Evolutionary conservation across 2,888 invertebrate species (phyloP), one percentile per base, ranked within the genome.

Genomic region (Tipula unca): DNA sequence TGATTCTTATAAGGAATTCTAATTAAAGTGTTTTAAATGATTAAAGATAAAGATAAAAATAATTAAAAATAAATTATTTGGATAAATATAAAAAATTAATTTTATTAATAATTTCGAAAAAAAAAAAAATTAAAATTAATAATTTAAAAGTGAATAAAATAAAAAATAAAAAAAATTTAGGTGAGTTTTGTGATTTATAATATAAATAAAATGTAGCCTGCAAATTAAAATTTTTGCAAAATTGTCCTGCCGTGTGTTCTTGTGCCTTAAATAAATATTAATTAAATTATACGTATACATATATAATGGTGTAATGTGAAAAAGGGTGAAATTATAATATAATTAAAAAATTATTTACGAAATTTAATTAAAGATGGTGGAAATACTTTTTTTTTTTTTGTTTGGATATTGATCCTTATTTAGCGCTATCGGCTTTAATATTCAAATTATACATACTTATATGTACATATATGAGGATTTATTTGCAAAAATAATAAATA

Each of bases 31-130:
- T 84, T 29, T 84, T 84, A 29, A 84, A 84, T 84, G 83, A 32
- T 84, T 84, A 35, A 84, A 82, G 29, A 82, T 29, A 82, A 29
- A 82, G 29, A 29, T 29, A 82, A 82, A 29, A 82, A 14, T 29
- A 82, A 82, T 82, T 82, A 82, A 83, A 29, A 32, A 84, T 35
- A 84, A 84, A 84, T 35, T 84, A 35, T 84, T 35, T 84, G 83
- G 25, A 69, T 69, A 25, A 48, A 69, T 69, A 69, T 1, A 20
- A 2, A 69, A 25, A 69, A 69, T 69, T 25, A 69, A 69, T 69
- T 42, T 69, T 69, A 69, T 25, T 69, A 69, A 69, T 69, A 69
- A 69, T 69, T 69, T n/a, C 25, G 3, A 3, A 25, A 69, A 69
- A 25, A 69, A 69, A 20, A 69, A 69, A 25, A 25, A 69, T 25